Base-by-base conservation (phyloP, 2,888 invertebrate genomes). In the Eilema sororculum region DNA sequence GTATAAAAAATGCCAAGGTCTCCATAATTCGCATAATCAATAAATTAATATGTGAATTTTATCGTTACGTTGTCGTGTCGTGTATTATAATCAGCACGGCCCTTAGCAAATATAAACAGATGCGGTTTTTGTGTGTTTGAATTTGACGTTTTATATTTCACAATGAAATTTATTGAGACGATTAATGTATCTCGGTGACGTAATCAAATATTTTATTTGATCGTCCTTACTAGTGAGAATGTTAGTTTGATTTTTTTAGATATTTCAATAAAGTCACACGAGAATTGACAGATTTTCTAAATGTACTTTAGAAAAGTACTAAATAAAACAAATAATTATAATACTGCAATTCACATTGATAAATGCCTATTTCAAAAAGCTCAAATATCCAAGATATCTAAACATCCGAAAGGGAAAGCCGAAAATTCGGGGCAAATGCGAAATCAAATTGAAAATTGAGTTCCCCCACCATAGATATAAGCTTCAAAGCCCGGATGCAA, bases 401-500 rank as follows among this genome's bases (percentile, higher is more conserved):
- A 24, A 82, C 82, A 82, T 83, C 81, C 84, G 81, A 83, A 77
- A 78, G 80, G 83, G 86, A 85, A 89, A 86, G 67, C 79, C 75
- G 76, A 82, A 82, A 82, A 82, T 82, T 85, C 84, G 82, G 77
- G 83, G 85, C 86, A 85, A 89, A 86, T 85, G 83, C 87, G 85
- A 90, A 91, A 90, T 89, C 88, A 88, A 90, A 91, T 91, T 90
- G 91, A 91, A 91, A 91, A 90, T 90, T 86, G 89, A 87, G 86
- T 87, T 87, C 83, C 79, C 78, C 77, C 82, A 79, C 86, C 81
- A 83, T 84, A 86, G 83, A 83, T 87, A 78, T 85, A 88, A 82
- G 85, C 82, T 82, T 85, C 79, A 80, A 81, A 79, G 88, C 89
- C 92, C 93, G 94, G 93, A 95, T 95, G 95, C 95, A 95, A 93